Evolutionary conservation across 2,113 vertebrate species (phyloP).

Genomic region (Mus spicilegus): DNA sequence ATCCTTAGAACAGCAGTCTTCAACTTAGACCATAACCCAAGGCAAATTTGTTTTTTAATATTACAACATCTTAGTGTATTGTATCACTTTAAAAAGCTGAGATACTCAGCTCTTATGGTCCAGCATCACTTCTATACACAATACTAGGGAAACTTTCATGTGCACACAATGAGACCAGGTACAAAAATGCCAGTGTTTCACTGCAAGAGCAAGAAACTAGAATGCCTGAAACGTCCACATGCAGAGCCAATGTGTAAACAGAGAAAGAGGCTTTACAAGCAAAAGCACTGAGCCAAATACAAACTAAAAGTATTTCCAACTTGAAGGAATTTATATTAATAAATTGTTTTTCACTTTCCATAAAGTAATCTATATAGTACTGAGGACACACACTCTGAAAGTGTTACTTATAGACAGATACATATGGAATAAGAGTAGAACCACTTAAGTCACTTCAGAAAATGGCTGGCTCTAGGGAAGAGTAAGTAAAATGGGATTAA

Average conservation of each 20-base stretch:
- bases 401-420: background rate
- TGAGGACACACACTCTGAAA: background rate
- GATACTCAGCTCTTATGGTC: background rate
- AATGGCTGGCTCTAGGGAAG: background rate
- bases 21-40: background rate
- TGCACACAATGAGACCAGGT: background rate
- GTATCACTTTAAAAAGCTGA: background rate
- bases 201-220: background rate
- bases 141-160: background rate
- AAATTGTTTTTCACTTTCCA: background rate
- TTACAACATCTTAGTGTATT: background rate
- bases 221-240: background rate
- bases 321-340: background rate
- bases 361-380: background rate
- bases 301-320: constrained; percentile 16
- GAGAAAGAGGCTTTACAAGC: constrained; percentile 14
- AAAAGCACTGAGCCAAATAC: background rate
- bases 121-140: background rate
- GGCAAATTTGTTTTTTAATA: background rate
- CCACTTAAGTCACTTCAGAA: background rate
- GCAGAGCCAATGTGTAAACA: background rate
- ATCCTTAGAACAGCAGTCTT: background rate
- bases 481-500: background rate
- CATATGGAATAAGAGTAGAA: background rate
- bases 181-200: background rate